Base-by-base conservation (phyloP, 2,888 invertebrate species). In the Latheticus oryzae region DNA sequence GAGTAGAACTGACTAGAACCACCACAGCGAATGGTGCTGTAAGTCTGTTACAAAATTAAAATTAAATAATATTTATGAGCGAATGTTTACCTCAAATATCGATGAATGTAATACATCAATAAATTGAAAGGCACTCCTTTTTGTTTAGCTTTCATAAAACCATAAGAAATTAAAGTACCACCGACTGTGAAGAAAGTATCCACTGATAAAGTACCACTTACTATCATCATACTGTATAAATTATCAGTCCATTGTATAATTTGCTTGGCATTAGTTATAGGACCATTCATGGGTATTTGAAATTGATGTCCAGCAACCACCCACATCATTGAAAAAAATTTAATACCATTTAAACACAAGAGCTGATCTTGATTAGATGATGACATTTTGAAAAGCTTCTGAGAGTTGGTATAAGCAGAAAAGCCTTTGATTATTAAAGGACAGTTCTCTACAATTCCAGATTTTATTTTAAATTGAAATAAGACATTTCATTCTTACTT, bases 21-120 rank as follows among this genome's bases (percentile, higher is more conserved):
- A 82, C 70, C 1, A 80, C 72, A 3, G 76, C 77, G 51, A 82
- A 77, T 0, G 81, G 74, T 2, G 84, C 83, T 0, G 83, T 82
- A 53, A 84, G 69, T 67, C 83, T 81, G 54, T 17, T 65, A 65
- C 2, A 11, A 52, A 11, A 24, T 12, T 28, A 9, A 57, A 32
- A 26, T 7, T 37, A 13, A 19, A 50, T 8, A 28, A 3, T 1
- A 17, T 3, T 28, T 24, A 23, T 11, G 7, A 17, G 13, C 4
- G 24, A 37, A 12, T 24, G 9, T 15, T 58, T 53, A 61, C 63
- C 65, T 52, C 3, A 65, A 5, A 40, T 63, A 65, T 51, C 65
- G 13, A 17, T 62, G 64, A 8, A 60, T 12, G 17, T 62, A 66
- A 45, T 58, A 63, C 16, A 42, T 3, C 23, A 40, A 33, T 12